Evolutionary conservation across 2,113 vertebrate genomes (phyloP).

Genomic region (Microcebus tavaratra): DNA sequence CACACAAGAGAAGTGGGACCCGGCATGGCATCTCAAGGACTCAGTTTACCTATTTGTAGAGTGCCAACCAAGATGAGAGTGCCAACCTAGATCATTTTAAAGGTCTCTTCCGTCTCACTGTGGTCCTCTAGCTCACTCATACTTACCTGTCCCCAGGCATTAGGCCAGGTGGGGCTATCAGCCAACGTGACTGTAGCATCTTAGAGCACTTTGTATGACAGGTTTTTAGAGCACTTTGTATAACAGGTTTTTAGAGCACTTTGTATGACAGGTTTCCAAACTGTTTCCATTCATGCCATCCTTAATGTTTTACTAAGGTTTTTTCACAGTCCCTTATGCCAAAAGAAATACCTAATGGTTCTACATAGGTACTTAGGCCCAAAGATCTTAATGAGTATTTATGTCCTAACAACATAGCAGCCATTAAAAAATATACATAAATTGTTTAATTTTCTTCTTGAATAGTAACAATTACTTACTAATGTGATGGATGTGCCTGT

Average conservation of each 20-base stretch:
- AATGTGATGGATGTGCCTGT: neutral
- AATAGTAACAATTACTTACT: neutral
- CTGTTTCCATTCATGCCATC: neutral
- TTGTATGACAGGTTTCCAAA: neutral
- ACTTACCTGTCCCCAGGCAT: neutral
- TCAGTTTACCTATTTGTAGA: neutral
- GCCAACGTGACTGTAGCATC: neutral
- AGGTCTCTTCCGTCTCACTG: fast-evolving
- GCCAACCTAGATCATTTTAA: neutral
- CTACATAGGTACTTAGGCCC: neutral
- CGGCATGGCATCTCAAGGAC: neutral
- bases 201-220: neutral
- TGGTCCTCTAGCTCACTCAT: neutral
- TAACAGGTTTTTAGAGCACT: neutral
- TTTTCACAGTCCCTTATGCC: neutral
- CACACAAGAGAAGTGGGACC: neutral
- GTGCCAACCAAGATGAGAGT: no score
- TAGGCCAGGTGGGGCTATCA: neutral
- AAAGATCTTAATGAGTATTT: neutral
- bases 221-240: neutral
- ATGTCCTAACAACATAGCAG: neutral
- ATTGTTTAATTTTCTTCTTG: neutral
- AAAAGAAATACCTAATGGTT: neutral
- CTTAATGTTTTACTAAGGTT: neutral
- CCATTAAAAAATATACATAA: neutral